Conservation (phyloP, 2,888 invertebrate species). For the Lycocerus yunnanus region DNA sequence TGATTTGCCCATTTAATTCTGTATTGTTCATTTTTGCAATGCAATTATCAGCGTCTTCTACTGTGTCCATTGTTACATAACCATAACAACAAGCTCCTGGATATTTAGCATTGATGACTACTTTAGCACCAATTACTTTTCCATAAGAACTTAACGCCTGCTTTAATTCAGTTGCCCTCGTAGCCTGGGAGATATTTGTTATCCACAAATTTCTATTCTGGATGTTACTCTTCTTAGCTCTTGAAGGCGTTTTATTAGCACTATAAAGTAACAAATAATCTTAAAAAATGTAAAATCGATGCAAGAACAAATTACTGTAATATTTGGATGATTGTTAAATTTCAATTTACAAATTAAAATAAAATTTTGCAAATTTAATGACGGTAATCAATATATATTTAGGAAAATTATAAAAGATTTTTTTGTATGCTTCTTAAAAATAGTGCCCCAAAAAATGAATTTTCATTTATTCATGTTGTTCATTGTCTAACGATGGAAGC, state of each 20-base stretch:
- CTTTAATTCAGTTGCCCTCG: conserved; percentile 93
- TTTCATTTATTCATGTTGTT: neutral
- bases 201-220: conserved; percentile 86
- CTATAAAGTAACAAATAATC: conserved; percentile 38
- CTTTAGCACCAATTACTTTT: conserved; percentile 94
- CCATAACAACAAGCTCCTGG: conserved; percentile 95
- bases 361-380: neutral
- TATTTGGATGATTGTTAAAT: neutral
- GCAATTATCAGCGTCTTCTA: conserved; percentile 87
- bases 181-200: conserved; percentile 87
- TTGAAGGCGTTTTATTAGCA: conserved; percentile 18
- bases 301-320: neutral
- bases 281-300: neutral
- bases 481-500: neutral
- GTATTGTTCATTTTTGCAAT: conserved; percentile 90
- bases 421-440: neutral
- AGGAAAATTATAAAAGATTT: neutral
- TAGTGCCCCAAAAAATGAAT: neutral
- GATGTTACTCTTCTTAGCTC: conserved; percentile 39
- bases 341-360: neutral
- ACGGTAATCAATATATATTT: neutral
- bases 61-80: conserved; percentile 92
- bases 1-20: conserved; percentile 92
- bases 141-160: conserved; percentile 90
- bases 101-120: conserved; percentile 92